These are phyloP conservation scores for Nezara viridula DNA, from an alignment of 2,888 invertebrate species.

Conservation along the genomic window DNA sequence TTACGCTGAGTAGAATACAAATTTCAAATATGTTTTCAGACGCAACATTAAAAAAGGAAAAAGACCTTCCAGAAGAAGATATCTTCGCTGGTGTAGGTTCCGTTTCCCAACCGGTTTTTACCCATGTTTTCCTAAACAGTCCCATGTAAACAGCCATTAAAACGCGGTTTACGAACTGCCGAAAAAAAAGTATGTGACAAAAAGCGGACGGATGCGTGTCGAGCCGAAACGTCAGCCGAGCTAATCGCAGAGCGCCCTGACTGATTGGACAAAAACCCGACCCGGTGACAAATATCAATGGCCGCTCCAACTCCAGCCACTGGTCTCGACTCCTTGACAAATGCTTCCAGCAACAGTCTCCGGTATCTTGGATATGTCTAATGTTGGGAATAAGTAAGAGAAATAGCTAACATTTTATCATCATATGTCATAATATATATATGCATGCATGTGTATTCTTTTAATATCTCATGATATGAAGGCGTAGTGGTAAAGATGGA, in stretches of 20 bases:
- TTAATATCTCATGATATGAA: too few relatives aligned
- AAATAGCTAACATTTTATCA: neutral
- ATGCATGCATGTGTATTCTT: too few relatives aligned
- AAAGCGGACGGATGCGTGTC: slow-evolving; percentile 42
- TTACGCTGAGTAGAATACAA: neutral
- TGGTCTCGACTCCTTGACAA: neutral
- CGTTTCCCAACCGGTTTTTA: neutral
- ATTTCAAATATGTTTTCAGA: neutral
- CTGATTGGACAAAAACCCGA: slow-evolving; percentile 35
- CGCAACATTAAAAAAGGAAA: neutral
- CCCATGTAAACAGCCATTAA: slow-evolving; percentile 43
- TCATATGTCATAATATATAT: too few relatives aligned
- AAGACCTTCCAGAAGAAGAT: neutral
- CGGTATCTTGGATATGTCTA: neutral
- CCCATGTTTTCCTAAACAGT: slow-evolving; percentile 44
- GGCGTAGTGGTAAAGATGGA: too few relatives aligned
- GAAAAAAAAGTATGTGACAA: neutral
- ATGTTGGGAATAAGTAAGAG: neutral
- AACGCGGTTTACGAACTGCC: slow-evolving; percentile 30
- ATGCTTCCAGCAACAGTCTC: neutral
- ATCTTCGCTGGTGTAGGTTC: neutral
- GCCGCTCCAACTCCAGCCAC: neutral
- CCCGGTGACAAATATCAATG: slow-evolving; percentile 37
- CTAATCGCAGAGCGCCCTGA: slow-evolving; percentile 20
- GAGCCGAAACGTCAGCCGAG: slow-evolving; percentile 25